Evolutionary conservation across 2,888 invertebrate species (phyloP).

Genomic region (Mythimna pallens): DNA sequence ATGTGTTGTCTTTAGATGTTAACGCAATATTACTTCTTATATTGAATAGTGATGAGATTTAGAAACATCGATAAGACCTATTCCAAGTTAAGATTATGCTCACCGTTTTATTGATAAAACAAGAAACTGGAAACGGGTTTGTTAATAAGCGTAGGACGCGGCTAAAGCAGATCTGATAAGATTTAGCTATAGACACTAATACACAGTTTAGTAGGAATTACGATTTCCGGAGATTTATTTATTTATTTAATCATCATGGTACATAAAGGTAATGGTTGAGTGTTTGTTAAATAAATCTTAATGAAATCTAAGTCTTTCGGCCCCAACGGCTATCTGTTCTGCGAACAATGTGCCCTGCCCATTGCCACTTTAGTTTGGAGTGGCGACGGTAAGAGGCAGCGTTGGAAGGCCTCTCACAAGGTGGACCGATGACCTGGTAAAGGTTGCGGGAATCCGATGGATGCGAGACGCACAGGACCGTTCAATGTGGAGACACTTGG

Average conservation of each 20-base stretch:
- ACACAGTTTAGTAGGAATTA: constrained; percentile 31
- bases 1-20: constrained; percentile 5
- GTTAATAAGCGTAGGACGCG: constrained; percentile 37
- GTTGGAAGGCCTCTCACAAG: too few species aligned
- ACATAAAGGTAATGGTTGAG: not conserved
- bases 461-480: too few species aligned
- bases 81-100: constrained; percentile 31
- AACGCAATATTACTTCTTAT: not conserved
- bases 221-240: constrained; percentile 27
- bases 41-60: constrained; percentile 42
- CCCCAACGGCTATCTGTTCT: too few species aligned
- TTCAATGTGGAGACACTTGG: too few species aligned
- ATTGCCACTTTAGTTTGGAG: too few species aligned
- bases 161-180: constrained; percentile 41
- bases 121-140: constrained; percentile 29
- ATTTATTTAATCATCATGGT: not conserved
- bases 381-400: too few species aligned
- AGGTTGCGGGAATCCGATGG: too few species aligned
- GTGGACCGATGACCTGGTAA: too few species aligned
- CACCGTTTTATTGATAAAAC: constrained; percentile 32
- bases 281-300: too few species aligned
- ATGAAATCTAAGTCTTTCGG: too few species aligned
- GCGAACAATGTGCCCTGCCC: too few species aligned
- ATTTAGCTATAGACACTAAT: constrained; percentile 26
- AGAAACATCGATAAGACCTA: constrained; percentile 34